Evolutionary conservation across 1,140 invertebrate genomes (phyloP), one percentile per base, ranked within the genome.

Genomic region (Kradibia gibbosae): DNA sequence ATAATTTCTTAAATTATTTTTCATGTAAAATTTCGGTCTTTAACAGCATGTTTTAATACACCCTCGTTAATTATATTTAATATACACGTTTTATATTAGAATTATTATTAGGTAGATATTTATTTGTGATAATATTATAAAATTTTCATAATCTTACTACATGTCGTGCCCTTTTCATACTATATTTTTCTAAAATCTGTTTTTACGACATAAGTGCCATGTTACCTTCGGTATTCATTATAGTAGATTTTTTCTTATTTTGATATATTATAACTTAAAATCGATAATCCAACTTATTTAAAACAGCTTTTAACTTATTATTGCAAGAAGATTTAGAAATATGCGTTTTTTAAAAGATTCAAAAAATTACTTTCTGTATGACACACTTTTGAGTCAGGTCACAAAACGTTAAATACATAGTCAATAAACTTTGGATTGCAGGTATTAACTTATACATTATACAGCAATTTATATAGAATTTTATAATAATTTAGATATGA

Each of bases 401-500:
- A 62, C 4, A 62, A 3, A 25, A 62, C 10, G 60, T 7, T 1
- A 34, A 7, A 7, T 7, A 20, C 15, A 17, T 34, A 17, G 11
- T 53, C 22, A 53, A 17, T 45, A 45, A 45, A 45, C 42, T 45
- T 13, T 5, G 42, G 5, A 13, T 45, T 45, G 13, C 42, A 45
- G 42, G 7, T 45, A 8, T 13, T 45, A 45, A 45, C 5, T 45
- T 45, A 45, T 45, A 13, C 42, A 45, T 45, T 65, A 1, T 20
- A 65, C 17, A 17, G 15, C 36, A 65, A 36, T 65, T 65, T 36
- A 65, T 36, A 36, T 2, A 1, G 17, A 36, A 65, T 65, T 36
- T 65, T 65, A 62, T 31, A 62, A 34, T 62, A 31, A 62, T 62
- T 62, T 62, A 31, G 50, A 53, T 22, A 53, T 22, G 50, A 65